Evolutionary conservation across 2,888 invertebrate genomes (phyloP), one percentile per base, ranked within the genome.

Genomic region (Fragum fragum): DNA sequence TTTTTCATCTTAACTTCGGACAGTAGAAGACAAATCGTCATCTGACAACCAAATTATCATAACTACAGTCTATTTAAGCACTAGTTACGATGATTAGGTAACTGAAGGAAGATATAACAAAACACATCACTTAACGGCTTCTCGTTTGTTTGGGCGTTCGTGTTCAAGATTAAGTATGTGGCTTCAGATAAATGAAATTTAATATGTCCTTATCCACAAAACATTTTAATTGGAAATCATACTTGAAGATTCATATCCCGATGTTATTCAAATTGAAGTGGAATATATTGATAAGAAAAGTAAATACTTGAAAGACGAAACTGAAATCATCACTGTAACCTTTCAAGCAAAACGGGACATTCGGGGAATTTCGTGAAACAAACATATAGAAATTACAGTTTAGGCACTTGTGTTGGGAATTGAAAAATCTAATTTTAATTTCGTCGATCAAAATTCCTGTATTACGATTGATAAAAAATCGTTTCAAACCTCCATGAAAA

Each of bases 171-270:
- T 61, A 32, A 32, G 32, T n/a, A 16, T 1, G 28, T 32, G 11
- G 61, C 57, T 57, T 47, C 47, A 47, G 47, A 47, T 47, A 47
- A 47, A 47, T 57, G 61, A 42, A 66, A 66, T 36, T 3, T 66
- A 66, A 66, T 66, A 66, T 9, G 23, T 39, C n/a, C 36, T 36
- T 66, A 42, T 66, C 66, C 32, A 66, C 66, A 66, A 18, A 66
- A 66, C 39, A 42, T n/a, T 26, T 42, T 42, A 66, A 66, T 66
- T 66, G 66, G 47, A 47, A 47, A 47, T 47, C n/a, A 47, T 47
- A 47, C 47, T 47, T 47, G 47, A 47, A 14, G 47, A 47, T 47
- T 47, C 47, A 47, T 47, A 47, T 47, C 47, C 14, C 47, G 47
- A 16, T 47, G 47, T 47, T 47, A 47, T 47, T 47, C 47, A 47